Conservation (phyloP, 53 echinoderm and acorn worm genomes). For the Temnopleurus reevesii region DNA sequence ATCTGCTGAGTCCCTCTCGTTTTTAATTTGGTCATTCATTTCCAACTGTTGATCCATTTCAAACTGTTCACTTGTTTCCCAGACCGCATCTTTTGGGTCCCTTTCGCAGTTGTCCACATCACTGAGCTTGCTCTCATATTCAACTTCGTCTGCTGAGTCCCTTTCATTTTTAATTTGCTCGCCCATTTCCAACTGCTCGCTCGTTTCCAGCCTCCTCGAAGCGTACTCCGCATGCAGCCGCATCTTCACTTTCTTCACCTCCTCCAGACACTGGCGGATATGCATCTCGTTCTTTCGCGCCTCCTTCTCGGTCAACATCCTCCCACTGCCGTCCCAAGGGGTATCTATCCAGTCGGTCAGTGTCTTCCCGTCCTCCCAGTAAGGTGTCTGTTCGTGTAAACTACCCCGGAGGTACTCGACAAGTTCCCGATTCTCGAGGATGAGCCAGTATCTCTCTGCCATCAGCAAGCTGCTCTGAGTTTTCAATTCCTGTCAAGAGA, state of each 20-base stretch:
- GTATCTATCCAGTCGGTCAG: background rate
- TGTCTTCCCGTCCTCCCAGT: background rate
- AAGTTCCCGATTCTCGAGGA: background rate
- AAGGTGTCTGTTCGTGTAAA: no score
- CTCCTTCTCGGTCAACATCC: background rate
- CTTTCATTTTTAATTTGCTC: no score
- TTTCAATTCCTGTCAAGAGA: background rate
- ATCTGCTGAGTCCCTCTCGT: no score
- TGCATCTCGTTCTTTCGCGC: background rate
- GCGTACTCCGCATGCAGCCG: background rate
- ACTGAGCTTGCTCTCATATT: no score
- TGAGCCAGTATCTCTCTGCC: constrained; percentile 7
- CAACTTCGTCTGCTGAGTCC: no score
- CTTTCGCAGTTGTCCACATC: no score
- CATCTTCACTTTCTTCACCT: background rate
- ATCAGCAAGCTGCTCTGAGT: background rate
- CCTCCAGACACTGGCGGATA: background rate
- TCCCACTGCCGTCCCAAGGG: background rate
- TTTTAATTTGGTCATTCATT: no score
- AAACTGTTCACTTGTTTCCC: no score
- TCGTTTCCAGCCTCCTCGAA: background rate
- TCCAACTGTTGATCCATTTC: no score
- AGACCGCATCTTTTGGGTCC: no score
- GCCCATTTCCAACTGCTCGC: no score
- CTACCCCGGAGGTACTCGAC: background rate